These are phyloP conservation scores for Sandelia bainsii DNA, from an alignment of 2,797 vertebrate species.

Conservation along the genomic window DNA sequence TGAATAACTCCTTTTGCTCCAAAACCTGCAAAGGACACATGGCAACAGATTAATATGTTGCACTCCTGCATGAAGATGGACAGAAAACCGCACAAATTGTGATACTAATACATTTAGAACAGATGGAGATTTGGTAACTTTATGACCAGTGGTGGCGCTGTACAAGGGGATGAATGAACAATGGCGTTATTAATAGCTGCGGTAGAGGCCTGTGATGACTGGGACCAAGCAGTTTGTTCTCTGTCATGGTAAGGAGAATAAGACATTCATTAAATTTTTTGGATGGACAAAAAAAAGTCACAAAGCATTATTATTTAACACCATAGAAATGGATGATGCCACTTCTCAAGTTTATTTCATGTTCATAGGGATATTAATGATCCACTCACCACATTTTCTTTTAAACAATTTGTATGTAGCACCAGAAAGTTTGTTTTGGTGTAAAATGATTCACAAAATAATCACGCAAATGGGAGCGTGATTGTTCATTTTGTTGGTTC, in stretches of 20 bases:
- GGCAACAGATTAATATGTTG: conserved; percentile 62
- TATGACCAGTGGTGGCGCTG: conserved; percentile 43
- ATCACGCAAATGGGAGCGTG: not conserved
- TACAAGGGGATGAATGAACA: conserved; percentile 7
- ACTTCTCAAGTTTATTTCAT: not conserved
- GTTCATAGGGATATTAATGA: not conserved
- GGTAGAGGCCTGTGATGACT: not conserved
- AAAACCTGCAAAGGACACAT: conserved; percentile 62
- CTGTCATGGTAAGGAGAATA: conserved; percentile 25
- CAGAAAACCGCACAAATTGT: conserved; percentile 42
- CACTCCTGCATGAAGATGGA: conserved; percentile 48
- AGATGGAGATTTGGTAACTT: conserved; percentile 50
- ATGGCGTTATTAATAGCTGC: conserved; percentile 21
- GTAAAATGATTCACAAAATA: conserved; percentile 1
- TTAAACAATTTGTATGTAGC: not conserved
- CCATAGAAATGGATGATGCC: conserved; percentile 5
- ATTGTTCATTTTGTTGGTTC: conserved; percentile 11
- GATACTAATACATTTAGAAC: not conserved
- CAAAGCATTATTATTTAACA: conserved; percentile 11
- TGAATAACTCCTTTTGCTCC: conserved; percentile 59
- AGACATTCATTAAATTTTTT: conserved; percentile 44
- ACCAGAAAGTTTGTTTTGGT: conserved; percentile 3
- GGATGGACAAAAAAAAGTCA: conserved; percentile 22
- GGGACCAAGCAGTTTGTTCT: conserved; percentile 36
- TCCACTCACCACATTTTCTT: not conserved